Conservation (phyloP, 2,797 vertebrate species). For the Alectoris magna region DNA sequence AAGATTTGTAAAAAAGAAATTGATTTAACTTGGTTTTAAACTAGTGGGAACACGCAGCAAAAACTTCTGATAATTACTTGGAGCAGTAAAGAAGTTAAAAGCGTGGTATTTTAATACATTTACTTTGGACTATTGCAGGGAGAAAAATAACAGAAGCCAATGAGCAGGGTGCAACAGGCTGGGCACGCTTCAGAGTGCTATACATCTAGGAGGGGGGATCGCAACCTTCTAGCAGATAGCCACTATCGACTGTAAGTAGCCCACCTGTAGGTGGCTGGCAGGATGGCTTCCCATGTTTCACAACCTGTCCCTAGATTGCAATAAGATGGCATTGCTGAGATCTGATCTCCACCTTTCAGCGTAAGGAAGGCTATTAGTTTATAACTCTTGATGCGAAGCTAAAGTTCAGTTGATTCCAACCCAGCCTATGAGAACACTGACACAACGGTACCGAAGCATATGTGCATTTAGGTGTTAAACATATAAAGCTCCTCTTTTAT, state of each 20-base stretch:
- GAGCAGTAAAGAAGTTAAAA: background rate
- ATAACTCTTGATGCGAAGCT: background rate
- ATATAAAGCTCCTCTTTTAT: background rate
- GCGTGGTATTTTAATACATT: background rate
- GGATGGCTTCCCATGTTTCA: background rate
- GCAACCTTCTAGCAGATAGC: background rate
- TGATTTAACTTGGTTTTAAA: background rate
- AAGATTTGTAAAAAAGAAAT: background rate
- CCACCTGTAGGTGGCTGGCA: no score
- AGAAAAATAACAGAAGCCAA: background rate
- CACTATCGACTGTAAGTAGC: background rate
- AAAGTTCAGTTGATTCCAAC: background rate
- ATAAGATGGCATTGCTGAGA: background rate
- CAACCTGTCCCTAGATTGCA: background rate
- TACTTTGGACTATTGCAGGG: background rate
- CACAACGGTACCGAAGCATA: no score
- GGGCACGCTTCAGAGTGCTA: background rate
- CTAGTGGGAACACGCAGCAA: background rate
- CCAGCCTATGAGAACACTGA: background rate
- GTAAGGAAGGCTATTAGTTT: rapidly evolving
- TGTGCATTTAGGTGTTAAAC: background rate
- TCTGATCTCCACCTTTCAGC: background rate
- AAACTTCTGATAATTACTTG: background rate
- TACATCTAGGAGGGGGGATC: background rate
- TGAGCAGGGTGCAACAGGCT: background rate